Conservation (phyloP, 1,140 invertebrate species). For the Patella vulgata region DNA sequence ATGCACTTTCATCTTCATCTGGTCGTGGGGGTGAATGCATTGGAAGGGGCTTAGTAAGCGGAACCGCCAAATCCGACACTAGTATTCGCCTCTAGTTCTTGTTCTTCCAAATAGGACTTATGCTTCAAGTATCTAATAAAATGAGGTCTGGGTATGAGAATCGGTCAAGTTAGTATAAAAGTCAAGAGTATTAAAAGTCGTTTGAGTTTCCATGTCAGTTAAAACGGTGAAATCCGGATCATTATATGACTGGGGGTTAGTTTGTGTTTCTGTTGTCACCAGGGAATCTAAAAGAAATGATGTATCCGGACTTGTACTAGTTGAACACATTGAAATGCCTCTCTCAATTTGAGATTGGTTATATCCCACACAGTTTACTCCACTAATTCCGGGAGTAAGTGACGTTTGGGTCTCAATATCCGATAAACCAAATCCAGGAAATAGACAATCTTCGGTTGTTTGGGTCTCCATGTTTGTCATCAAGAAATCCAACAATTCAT, state of each 20-base stretch:
- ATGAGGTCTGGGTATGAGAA: too few species aligned
- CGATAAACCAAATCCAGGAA: constrained; percentile 2
- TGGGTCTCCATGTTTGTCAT: constrained; percentile 33
- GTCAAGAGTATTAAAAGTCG: constrained; percentile 6
- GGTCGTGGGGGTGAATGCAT: too few species aligned
- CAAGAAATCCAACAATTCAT: constrained; percentile 16
- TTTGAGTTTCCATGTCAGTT: constrained; percentile 25
- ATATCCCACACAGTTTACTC: too few species aligned
- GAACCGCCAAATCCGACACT: too few species aligned
- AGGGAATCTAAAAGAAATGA: neutral
- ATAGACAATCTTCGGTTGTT: constrained; percentile 17
- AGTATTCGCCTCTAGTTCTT: too few species aligned
- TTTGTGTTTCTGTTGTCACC: constrained; percentile 22
- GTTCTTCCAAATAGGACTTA: too few species aligned
- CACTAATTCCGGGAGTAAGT: neutral
- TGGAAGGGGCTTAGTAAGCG: too few species aligned
- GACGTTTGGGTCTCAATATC: constrained; percentile 25
- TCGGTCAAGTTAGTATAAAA: neutral
- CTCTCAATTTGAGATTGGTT: neutral
- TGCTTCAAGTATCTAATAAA: too few species aligned
- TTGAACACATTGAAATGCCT: neutral
- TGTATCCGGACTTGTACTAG: neutral
- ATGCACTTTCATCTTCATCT: too few species aligned
- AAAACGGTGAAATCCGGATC: constrained; percentile 6
- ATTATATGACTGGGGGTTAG: neutral